Evolutionary conservation across 2,113 vertebrate species (phyloP), one percentile per base, ranked within the genome.

Genomic region (Dendropsophus ebraccatus): DNA sequence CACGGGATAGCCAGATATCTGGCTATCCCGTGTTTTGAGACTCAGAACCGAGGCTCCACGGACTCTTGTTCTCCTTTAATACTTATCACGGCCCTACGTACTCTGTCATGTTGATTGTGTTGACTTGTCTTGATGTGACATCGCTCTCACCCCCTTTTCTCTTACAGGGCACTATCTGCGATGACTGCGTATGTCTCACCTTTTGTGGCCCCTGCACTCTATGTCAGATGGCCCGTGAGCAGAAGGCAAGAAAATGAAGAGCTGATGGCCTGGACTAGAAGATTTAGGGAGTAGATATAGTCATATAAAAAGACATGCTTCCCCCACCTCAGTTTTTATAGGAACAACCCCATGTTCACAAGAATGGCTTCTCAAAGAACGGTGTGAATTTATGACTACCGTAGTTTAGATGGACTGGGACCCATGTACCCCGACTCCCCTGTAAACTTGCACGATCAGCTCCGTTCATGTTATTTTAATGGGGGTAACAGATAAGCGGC

Each of bases 141-240:
- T 49, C 12, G 16, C 67, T 45, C 70, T 47, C 2, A 41, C 12
- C 72, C 13, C 45, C 23, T 35, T 23, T 56, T 74, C 11, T 54
- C 28, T 28, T 74, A n/a, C 23, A 92, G 91, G 91, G 91, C 70
- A 89, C 90, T 8, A 28, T 92, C 9, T 89, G 86, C 12, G 83
- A 90, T 56, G 91, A 92, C 84, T 92, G 91, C 77, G 90, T 90
- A 1, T 47, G 90, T 35, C 89, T 91, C 82, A 91, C 89, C 37
- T 92, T 91, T 32, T 92, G 91, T 28, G 86, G 90, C 72, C 90
- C 89, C 81, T 92, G 91, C 81, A 72, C 89, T 25, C 87, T 91
- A 52, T 92, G 92, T 73, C 91, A 92, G 88, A 91, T 92, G 91
- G 91, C 91, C 2, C 87, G 92, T 75, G 92, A 92, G 49, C 77